A percentile compares a stretch with the other conserved stretches of the same genome.
phyloP scores from a whole-genome alignment of 2,888 invertebrate genomes.

The Gerris lacustris region DNA sequence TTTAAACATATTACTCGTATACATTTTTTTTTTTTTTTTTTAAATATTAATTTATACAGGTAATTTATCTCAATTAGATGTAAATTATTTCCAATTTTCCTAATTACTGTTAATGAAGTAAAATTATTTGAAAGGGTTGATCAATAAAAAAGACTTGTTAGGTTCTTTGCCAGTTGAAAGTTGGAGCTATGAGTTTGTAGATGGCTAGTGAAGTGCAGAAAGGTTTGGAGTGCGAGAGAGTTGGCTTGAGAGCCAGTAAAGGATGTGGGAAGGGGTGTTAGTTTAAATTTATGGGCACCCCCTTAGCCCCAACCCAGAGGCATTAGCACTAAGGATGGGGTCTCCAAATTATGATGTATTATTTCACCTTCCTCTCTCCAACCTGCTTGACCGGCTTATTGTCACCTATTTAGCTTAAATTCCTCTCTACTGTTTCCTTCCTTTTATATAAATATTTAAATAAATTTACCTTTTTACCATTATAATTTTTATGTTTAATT shows the following conservation, averaged over 20 bases:
- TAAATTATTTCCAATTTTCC: no score
- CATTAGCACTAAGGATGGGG: conserved; percentile 6
- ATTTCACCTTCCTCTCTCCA: conserved; percentile 13
- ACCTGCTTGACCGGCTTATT: conserved; percentile 6
- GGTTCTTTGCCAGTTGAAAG: no score
- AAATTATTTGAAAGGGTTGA: no score
- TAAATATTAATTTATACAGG: no score
- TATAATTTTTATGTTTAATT: no score
- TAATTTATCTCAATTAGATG: no score
- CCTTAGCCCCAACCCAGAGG: not conserved
- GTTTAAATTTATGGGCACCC: not conserved
- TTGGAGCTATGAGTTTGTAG: not conserved
- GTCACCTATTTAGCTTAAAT: conserved; percentile 10
- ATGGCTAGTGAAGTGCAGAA: not conserved
- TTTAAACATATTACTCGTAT: no score
- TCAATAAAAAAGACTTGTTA: no score
- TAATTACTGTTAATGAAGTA: no score
- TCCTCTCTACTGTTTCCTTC: not conserved
- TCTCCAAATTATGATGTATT: conserved; percentile 27
- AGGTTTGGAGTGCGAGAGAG: not conserved
- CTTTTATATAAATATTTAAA: no score
- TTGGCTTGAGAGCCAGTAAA: not conserved
- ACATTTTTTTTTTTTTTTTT: no score
- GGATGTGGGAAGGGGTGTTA: not conserved
- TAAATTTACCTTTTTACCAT: no score